phyloP scores from a whole-genome alignment of 2,113 vertebrate genomes.

The Cyprinodon tularosa region DNA sequence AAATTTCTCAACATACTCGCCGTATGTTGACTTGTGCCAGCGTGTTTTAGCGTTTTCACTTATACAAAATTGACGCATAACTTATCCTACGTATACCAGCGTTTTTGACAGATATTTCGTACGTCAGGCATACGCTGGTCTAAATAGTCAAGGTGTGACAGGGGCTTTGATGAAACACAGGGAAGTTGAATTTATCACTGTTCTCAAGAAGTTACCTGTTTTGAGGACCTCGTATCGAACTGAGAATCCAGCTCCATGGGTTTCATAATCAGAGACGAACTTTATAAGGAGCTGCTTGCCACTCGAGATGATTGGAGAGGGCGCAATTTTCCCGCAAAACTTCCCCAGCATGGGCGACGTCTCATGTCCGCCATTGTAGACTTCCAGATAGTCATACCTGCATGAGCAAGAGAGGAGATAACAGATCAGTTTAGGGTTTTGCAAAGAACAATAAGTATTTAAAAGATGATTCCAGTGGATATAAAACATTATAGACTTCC shows the following conservation, averaged over 20 bases:
- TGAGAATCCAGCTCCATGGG: constrained; percentile 96
- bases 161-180: not conserved
- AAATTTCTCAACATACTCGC: too few species aligned
- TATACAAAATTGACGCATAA: too few species aligned
- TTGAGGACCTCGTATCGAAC: constrained; percentile 98
- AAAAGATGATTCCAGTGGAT: not conserved
- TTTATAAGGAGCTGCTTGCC: constrained; percentile 93
- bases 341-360: constrained; percentile 86
- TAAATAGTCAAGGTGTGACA: too few species aligned
- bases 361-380: constrained; percentile 91
- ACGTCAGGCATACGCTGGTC: too few species aligned
- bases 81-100: too few species aligned
- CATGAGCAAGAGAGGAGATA: constrained; percentile 1
- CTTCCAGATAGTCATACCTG: constrained; percentile 98
- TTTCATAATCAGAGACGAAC: constrained; percentile 98
- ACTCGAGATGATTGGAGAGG: constrained; percentile 90
- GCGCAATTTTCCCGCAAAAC: constrained; percentile 97
- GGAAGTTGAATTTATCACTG: too few species aligned
- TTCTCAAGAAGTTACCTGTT: constrained; percentile 79
- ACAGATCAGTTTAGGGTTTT: not conserved
- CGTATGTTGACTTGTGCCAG: too few species aligned
- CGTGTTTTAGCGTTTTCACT: too few species aligned
- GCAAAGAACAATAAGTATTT: not conserved
- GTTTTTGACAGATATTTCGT: too few species aligned
- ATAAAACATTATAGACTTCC: not conserved